Percentiles rank a stretch among this genome's conserved stretches.
These are phyloP conservation scores for Onchidella celtica DNA, from an alignment of 2,888 invertebrate genomes.

Conservation along the genomic window DNA sequence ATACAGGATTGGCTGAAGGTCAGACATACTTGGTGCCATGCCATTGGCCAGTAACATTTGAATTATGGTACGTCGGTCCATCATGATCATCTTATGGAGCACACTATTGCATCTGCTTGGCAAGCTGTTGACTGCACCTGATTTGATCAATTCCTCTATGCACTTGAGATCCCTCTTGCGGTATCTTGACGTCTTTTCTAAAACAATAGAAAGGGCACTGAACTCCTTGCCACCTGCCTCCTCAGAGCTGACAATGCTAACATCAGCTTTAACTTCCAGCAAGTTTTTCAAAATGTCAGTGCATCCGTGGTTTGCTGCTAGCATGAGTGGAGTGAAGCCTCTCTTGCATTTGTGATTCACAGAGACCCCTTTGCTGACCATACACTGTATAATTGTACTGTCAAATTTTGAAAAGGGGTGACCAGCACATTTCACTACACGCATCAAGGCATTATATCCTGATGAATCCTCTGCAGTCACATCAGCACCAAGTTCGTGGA, in stretches of 20 bases:
- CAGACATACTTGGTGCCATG: neutral
- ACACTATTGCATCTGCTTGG: neutral
- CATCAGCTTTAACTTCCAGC: neutral
- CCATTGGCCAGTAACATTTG: neutral
- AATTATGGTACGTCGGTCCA: neutral
- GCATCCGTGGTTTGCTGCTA: neutral
- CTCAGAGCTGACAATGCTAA: neutral
- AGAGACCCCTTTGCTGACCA: neutral
- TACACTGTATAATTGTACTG: neutral
- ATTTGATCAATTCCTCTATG: neutral
- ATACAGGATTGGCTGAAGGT: neutral
- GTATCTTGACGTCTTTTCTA: neutral
- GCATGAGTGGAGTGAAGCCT: constrained; percentile 4
- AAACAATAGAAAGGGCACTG: neutral
- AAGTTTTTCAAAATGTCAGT: neutral
- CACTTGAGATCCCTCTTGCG: neutral
- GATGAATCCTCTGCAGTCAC: neutral
- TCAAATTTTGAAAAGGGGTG: no score
- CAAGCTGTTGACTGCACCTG: neutral
- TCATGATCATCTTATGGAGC: constrained; percentile 1
- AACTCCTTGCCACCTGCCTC: neutral
- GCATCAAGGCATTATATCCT: neutral
- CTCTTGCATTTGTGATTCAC: neutral
- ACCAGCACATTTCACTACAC: neutral
- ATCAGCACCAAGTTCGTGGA: neutral